Conservation (phyloP, 1,140 invertebrate species). For the Euwallacea fornicatus region DNA sequence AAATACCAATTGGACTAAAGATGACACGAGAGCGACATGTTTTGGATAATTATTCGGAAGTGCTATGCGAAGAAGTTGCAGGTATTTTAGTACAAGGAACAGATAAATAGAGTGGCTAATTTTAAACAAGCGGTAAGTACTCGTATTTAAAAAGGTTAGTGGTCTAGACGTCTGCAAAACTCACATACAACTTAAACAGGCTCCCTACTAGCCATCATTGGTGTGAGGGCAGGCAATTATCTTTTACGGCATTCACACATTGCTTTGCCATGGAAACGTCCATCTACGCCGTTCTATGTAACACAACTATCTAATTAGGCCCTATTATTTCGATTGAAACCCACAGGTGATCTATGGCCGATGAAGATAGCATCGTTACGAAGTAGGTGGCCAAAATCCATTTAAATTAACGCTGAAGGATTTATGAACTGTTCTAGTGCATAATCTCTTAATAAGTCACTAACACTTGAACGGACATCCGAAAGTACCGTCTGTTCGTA, state of each 20-base stretch:
- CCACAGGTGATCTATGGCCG: constrained; percentile 14
- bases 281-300: not conserved
- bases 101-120: not conserved
- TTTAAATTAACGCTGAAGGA: constrained; percentile 26
- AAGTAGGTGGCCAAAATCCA: constrained; percentile 27
- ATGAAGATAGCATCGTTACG: not conserved
- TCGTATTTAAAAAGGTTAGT: no score
- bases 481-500: not conserved
- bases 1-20: not conserved
- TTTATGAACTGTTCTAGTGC: constrained; percentile 21
- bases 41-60: constrained; percentile 2
- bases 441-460: constrained; percentile 17
- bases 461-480: not conserved
- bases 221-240: no score
- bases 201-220: no score
- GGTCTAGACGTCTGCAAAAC: not conserved
- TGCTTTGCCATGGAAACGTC: no score
- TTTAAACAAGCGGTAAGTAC: not conserved
- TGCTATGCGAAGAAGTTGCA: not conserved
- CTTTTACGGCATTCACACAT: no score
- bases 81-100: not conserved
- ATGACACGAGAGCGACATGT: not conserved
- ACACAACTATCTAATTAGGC: not conserved
- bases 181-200: not conserved
- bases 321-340: constrained; percentile 15